Evolutionary conservation across 1,140 invertebrate species (phyloP), one percentile per base, ranked within the genome.

Genomic region (Musca domestica): DNA sequence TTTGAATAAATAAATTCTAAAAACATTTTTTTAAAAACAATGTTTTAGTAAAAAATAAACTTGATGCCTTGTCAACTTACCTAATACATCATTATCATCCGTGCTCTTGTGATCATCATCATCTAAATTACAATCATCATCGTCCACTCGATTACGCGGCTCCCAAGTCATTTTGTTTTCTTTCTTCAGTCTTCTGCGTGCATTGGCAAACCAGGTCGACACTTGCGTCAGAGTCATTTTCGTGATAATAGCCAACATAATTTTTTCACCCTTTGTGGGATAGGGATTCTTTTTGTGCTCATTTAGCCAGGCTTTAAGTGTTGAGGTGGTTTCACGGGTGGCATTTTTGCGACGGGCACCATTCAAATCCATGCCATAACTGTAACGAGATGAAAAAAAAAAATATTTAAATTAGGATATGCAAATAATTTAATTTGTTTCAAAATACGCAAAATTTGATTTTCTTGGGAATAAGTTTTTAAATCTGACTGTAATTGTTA

Each of bases 81-180:
- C 91, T 82, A 92, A 78, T 73, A 90, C 85, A 83, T 94, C 91
- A 80, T 92, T 93, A 51, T 91, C 90, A 72, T 93, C 91, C 7
- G 89, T 91, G 74, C 91, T 93, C 75, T 93, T 93, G 70, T 90
- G 87, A 68, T 91, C 90, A 70, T 91, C 90, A 66, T 92, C 90
- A 69, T 93, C 91, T 64, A 92, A 91, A 76, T 93, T 93, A 76
- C 92, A 92, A 76, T 94, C 92, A 77, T 98, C 91, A 84, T 98
- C 88, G 84, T 92, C 91, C 7, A 93, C 92, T 72, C 92, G 92
- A 86, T 90, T 98, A 80, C 89, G 89, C 73, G 86, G 98, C 83
- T 98, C 96, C 98, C 86, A 98, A 41, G 96, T 98, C 95, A 98
- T 98, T 84, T 99, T 99, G 85, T 99, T 99, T 84, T 99, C 97